Base-by-base conservation (phyloP, 1,140 invertebrate genomes). In the Epicauta chinensis region DNA sequence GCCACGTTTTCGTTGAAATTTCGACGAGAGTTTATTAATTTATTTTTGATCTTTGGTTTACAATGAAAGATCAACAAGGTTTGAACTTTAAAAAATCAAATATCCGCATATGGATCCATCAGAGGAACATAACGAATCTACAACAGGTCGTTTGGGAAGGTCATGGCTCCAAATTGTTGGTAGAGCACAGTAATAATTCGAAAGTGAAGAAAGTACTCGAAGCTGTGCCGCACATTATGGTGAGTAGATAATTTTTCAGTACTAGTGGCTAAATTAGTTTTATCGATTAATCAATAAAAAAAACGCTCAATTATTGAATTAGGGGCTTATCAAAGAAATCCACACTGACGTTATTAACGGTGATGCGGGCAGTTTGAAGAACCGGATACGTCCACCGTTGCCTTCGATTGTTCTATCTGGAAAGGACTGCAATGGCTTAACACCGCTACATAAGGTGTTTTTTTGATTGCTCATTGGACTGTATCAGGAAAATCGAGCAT, bases 81-180 rank as follows among this genome's bases (percentile, higher is more conserved):
- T 72, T 86, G 62, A 82, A 83, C 62, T 81, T 87, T 59, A 89
- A 88, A 63, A 82, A 86, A 30, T 86, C 90, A 35, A 92, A 91
- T 61, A 91, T 94, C 53, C 76, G 89, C 52, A 91, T 91, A 73
- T 94, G 91, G 90, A 92, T 93, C 55, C 88, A 93, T 66, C 91
- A 93, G 66, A 80, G 86, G 65, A 88, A 93, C 69, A 77, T 93
- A 63, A 79, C 79, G 13, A 84, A 86, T 61, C 71, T 94, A 37
- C 87, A 91, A 64, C 82, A 86, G 62, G 86, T 93, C 1, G 75
- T 95, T 9, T 91, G 90, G 86, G 86, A 90, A 60, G 91, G 91
- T 0, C 84, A 91, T 62, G 92, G 91, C 6, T 74, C 83, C 36
- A 83, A 85, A 52, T 75, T 93, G 2, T 75, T 86, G 39, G 81